phyloP scores from a whole-genome alignment of 37 sponge, comb jelly and placozoan species.

The Halichondria panicea region DNA sequence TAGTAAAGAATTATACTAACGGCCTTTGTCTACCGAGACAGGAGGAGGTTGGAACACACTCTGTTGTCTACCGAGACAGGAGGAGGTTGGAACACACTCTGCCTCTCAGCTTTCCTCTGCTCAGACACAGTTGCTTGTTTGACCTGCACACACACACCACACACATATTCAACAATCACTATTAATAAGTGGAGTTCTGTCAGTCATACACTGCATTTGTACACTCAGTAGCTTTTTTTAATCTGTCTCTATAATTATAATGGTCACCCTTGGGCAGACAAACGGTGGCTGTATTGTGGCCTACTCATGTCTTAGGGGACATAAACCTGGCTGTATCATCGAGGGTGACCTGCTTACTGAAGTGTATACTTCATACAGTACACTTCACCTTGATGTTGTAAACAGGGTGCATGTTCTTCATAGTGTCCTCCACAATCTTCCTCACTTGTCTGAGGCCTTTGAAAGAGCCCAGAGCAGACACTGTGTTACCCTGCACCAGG shows the following conservation, averaged over 20 bases:
- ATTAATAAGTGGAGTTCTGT: not conserved
- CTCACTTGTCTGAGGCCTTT: constrained; percentile 89
- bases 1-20: too few relatives aligned
- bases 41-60: constrained; percentile 16
- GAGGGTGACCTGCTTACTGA: too few relatives aligned
- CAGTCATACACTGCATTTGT: too few relatives aligned
- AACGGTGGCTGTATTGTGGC: too few relatives aligned
- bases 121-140: constrained; percentile 13
- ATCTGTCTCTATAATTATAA: too few relatives aligned
- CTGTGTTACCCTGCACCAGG: constrained; percentile 96
- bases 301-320: too few relatives aligned
- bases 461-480: constrained; percentile 85
- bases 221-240: too few relatives aligned
- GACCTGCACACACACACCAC: not conserved
- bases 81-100: constrained; percentile 19
- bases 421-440: constrained; percentile 93
- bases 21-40: too few relatives aligned
- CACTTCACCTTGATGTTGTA: constrained; percentile 99
- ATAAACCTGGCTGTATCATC: too few relatives aligned
- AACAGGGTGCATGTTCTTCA: constrained; percentile 98
- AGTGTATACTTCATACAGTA: too few relatives aligned
- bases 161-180: not conserved
- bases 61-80: too few relatives aligned
- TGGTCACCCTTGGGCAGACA: too few relatives aligned
- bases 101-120: constrained; percentile 28